These are phyloP conservation scores for Eufriesea mexicana DNA, from an alignment of 1,140 invertebrate genomes.

Conservation along the genomic window DNA sequence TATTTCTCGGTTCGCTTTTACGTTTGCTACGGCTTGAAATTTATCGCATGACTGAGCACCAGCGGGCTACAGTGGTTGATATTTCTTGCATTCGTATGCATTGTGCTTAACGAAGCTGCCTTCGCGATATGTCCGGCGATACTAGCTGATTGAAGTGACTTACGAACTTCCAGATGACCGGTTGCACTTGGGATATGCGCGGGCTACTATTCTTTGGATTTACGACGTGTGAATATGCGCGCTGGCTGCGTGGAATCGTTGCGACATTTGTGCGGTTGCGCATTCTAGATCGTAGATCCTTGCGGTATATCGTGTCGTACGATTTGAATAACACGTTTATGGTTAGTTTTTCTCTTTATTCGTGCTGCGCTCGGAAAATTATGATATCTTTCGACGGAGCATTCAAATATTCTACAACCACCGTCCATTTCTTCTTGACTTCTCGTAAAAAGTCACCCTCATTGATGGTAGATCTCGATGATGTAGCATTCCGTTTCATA, in stretches of 20 bases:
- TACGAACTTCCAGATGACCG: conserved; percentile 50
- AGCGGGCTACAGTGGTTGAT: conserved; percentile 38
- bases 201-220: conserved; percentile 49
- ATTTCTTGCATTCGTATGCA: conserved; percentile 46
- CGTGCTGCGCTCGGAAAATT: neutral
- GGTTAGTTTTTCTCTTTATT: neutral
- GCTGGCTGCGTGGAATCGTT: conserved; percentile 25
- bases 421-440: neutral
- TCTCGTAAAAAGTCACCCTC: too few relatives aligned
- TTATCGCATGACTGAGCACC: conserved; percentile 44
- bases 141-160: conserved; percentile 50
- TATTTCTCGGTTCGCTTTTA: conserved; percentile 24
- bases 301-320: conserved; percentile 19
- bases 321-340: conserved; percentile 47
- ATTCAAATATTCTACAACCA: neutral
- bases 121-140: conserved; percentile 43
- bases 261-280: conserved; percentile 47
- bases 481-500: too few relatives aligned
- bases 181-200: conserved; percentile 42
- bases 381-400: neutral
- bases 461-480: too few relatives aligned
- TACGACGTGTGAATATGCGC: conserved; percentile 44
- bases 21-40: conserved; percentile 23
- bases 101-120: conserved; percentile 51
- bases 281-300: conserved; percentile 49